Base-by-base conservation (phyloP, 2,797 vertebrate species). In the Cirrhinus molitorella region DNA sequence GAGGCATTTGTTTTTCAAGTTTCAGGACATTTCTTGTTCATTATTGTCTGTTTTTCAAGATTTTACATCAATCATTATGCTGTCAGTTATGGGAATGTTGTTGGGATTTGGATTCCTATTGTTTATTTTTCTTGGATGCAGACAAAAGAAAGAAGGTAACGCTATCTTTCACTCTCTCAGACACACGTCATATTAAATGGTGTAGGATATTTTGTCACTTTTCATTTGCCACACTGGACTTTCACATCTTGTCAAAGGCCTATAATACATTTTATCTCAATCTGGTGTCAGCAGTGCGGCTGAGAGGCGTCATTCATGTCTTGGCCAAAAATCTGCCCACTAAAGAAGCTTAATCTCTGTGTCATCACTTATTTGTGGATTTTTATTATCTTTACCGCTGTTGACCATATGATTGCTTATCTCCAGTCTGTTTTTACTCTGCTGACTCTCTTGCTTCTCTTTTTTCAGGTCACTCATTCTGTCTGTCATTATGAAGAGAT, bases 401-500 rank as follows among this genome's bases (percentile, higher is more conserved):
- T 5, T 37, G 34, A 40, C 9, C 31, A 23, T 45, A 16, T 6
- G 10, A 0, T 66, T 37, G 17, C 17, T 66, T 11, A 21, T 37
- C 19, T 28, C 25, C 2, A 28, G 25, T 16, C 12, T 28, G 72
- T 59, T 43, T 43, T 43, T 28, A 43, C 37, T 61, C 2, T 12
- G 13, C 13, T 63, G 25, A 63, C 25, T 21, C 4, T 76, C 37
- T 59, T 23, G 23, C 37, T 78, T 65, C 23, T 31, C 23, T 31
- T 5, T 11, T 66, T 66, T 78, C 59, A 78, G 75, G 75, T 3
- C 40, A 28, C 40, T 47, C 45, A 19, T 5, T 8, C 37, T 12
- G 3, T 74, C 51, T 57, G 34, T 75, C 28, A 59, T 63, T 77
- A 77, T 63, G 75, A 77, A 31, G 75, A 77, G 40, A 31, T 77